These are phyloP conservation scores for Drosophila lacertosa DNA, from an alignment of 1,140 invertebrate species.

Conservation along the genomic window DNA sequence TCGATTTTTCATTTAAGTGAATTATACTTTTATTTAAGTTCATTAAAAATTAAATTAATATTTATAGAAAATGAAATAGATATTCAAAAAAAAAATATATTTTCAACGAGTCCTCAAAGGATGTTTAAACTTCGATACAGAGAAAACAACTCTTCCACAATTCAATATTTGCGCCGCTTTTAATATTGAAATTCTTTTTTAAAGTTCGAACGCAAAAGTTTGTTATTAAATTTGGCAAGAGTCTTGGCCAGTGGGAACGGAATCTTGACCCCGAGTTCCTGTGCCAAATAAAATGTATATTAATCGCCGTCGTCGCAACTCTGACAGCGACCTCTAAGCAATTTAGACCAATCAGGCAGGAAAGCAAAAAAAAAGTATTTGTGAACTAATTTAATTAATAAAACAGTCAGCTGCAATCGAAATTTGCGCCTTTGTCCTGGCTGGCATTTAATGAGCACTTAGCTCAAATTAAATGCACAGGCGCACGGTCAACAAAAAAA, in stretches of 20 bases:
- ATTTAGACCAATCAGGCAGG: conserved; percentile 23
- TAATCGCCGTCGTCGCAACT: conserved; percentile 1
- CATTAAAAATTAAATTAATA: too few relatives aligned
- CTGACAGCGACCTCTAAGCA: conserved; percentile 14
- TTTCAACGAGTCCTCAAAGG: too few relatives aligned
- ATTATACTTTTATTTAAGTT: too few relatives aligned
- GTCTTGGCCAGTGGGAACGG: too few relatives aligned
- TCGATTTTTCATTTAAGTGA: too few relatives aligned
- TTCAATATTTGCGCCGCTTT: background rate
- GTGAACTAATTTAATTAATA: conserved; percentile 71
- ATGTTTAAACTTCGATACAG: background rate
- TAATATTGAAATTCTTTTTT: conserved; percentile 55
- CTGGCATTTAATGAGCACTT: conserved; percentile 61
- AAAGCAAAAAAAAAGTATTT: conserved; percentile 30
- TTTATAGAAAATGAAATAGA: too few relatives aligned
- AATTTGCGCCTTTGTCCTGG: conserved; percentile 10
- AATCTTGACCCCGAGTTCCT: conserved; percentile 5
- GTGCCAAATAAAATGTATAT: conserved; percentile 17
- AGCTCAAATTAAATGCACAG: conserved; percentile 59
- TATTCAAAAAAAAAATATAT: too few relatives aligned
- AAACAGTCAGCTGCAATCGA: conserved; percentile 26
- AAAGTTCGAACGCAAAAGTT: conserved; percentile 29
- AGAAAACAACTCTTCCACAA: background rate
- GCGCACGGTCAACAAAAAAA: conserved; percentile 8
- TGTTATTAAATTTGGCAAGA: conserved; percentile 23